Evolutionary conservation across 2,797 vertebrate genomes (phyloP), one percentile per base, ranked within the genome.

Genomic region (Rhinoraja longicauda): DNA sequence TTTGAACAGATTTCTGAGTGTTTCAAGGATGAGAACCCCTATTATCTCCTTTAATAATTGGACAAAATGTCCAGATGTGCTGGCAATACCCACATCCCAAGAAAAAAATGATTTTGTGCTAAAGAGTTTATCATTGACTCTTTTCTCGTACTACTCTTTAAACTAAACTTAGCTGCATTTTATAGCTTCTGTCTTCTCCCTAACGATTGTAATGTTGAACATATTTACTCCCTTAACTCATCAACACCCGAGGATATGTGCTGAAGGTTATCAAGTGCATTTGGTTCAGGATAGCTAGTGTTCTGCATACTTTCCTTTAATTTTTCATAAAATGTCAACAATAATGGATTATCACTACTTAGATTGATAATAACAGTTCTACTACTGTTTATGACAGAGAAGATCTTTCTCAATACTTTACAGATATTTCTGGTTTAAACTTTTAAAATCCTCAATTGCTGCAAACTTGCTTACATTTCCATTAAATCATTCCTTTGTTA

Each of bases 81-180:
- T 15, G 59, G 29, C 12, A n/a, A n/a, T 86, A 17, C 13, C 57
- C 57, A 62, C 29, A 19, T 86, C 29, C 26, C 53, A n/a, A 62
- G 45, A 86, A 62, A 62, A 86, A n/a, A 86, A 86, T 53, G 29
- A 86, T 86, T 3, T 77, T 77, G 59, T 62, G 29, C 82, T 86
- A 15, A 84, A 29, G 29, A 29, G n/a, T 32, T 29, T n/a, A 12
- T 64, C n/a, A 15, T 17, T n/a, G 5, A n/a, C 29, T 17, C 5
- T 29, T 13, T n/a, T 62, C 0, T 64, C 62, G 4, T 70, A 70
- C 45, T 84, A 84, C 10, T 24, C 59, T 26, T 59, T 57, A 82
- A 82, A 12, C 24, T 82, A 57, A 53, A 78, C 1, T 53, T 82
- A 57, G 12, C 45, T 82, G 79, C 26, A 59, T 86, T 62, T 84